These are phyloP conservation scores for Argentina silus DNA, from an alignment of 2,797 vertebrate species.

Conservation along the genomic window DNA sequence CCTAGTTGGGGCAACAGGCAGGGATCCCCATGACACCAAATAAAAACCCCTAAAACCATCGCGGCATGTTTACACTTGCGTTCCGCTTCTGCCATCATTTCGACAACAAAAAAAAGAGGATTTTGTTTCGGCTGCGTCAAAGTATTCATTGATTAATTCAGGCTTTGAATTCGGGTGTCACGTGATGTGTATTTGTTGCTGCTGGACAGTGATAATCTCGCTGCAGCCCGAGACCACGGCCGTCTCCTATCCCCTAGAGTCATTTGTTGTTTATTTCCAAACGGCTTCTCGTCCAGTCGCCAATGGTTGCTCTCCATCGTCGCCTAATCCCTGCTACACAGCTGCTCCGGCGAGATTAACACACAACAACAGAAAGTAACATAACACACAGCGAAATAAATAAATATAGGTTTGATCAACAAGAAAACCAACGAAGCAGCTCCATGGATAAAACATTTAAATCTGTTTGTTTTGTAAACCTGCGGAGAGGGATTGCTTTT, in stretches of 20 bases:
- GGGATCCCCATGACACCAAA: neutral
- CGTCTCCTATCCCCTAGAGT: conserved; percentile 28
- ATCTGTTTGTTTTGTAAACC: conserved; percentile 42
- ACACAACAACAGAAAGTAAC: conserved; percentile 35
- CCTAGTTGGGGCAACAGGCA: neutral
- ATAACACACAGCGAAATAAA: conserved; percentile 41
- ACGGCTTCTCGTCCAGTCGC: conserved; percentile 40
- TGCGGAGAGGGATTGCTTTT: conserved; percentile 27
- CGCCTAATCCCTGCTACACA: conserved; percentile 58
- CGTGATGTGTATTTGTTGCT: conserved; percentile 47
- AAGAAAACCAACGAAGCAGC: conserved; percentile 28
- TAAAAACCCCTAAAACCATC: neutral
- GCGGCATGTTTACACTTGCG: neutral
- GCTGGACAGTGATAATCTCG: conserved; percentile 52
- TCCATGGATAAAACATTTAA: conserved; percentile 48
- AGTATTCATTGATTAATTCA: conserved; percentile 46
- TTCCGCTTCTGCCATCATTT: conserved; percentile 4
- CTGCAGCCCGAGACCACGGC: conserved; percentile 26
- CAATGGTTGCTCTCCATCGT: conserved; percentile 36
- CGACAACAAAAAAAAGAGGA: conserved; percentile 19
- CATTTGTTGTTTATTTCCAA: conserved; percentile 55
- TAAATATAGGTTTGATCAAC: conserved; percentile 44
- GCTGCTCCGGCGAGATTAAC: conserved; percentile 61
- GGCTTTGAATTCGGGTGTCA: conserved; percentile 46
- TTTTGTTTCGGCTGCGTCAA: conserved; percentile 30